A percentile compares a stretch with the other conserved stretches of the same genome.
Conservation (phyloP, 2,888 invertebrate species). For the Automeris io region DNA sequence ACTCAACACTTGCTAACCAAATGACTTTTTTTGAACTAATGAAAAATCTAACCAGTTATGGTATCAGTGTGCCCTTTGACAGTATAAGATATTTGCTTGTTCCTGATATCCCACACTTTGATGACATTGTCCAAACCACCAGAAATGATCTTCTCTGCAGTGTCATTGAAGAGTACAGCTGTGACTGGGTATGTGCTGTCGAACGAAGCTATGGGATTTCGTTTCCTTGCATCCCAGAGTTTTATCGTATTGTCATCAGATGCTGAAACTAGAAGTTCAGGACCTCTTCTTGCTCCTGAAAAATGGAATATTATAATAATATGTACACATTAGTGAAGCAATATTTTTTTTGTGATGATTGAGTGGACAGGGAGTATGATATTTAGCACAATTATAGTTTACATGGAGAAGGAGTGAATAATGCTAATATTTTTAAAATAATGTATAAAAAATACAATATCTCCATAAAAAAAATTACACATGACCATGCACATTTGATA, state of each 20-base stretch:
- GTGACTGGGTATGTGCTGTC: slow-evolving; percentile 88
- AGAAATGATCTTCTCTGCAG: slow-evolving; percentile 94
- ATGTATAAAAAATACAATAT: too few species aligned
- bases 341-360: too few species aligned
- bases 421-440: too few species aligned
- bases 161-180: slow-evolving; percentile 95
- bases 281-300: slow-evolving; percentile 88
- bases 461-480: too few species aligned
- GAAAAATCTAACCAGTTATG: slow-evolving; percentile 82
- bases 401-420: too few species aligned
- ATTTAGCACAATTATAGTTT: too few species aligned
- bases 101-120: slow-evolving; percentile 98
- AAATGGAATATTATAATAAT: slow-evolving; percentile 9
- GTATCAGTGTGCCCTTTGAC: slow-evolving; percentile 97
- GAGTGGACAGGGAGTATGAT: too few species aligned
- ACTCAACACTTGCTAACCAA: too few species aligned
- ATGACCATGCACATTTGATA: slow-evolving; percentile 7
- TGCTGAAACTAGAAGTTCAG: slow-evolving; percentile 93
- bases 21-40: neutral
- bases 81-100: slow-evolving; percentile 88
- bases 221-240: slow-evolving; percentile 94
- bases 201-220: slow-evolving; percentile 84
- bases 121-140: slow-evolving; percentile 98
- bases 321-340: neutral
- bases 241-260: slow-evolving; percentile 96